Percentiles rank a stretch among this genome's conserved stretches.
phyloP scores from a whole-genome alignment of 1,140 invertebrate species.

The Aphelenchoides besseyi region DNA sequence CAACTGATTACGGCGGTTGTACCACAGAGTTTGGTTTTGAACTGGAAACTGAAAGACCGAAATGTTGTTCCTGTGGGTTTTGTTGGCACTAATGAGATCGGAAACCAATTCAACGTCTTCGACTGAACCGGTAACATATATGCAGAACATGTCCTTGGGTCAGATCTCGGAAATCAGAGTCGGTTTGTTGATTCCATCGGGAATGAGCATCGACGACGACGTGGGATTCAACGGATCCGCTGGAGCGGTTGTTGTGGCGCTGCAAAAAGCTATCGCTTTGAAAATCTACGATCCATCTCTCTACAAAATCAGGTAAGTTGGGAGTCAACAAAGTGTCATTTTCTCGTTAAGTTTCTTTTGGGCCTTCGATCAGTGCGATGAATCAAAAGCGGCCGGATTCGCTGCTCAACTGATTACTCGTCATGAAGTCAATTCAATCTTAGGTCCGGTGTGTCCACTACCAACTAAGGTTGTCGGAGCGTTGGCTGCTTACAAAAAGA shows the following conservation, averaged over 20 bases:
- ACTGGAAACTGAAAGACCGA: too few relatives aligned
- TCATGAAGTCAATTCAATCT: neutral
- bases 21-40: too few relatives aligned
- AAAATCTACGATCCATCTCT: neutral
- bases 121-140: too few relatives aligned
- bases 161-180: too few relatives aligned
- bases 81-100: too few relatives aligned
- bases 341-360: slow-evolving; percentile 13
- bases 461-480: neutral
- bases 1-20: too few relatives aligned
- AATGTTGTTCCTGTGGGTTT: too few relatives aligned
- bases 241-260: neutral
- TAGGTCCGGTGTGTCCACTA: slow-evolving; percentile 16
- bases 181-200: too few relatives aligned
- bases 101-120: too few relatives aligned
- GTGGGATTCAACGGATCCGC: neutral
- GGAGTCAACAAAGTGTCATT: neutral
- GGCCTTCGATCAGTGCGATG: slow-evolving; percentile 24
- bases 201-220: neutral
- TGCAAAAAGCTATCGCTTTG: neutral
- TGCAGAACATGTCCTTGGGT: too few relatives aligned
- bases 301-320: neutral
- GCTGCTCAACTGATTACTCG: neutral
- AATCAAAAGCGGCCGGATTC: neutral
- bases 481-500: neutral